A percentile compares a stretch with the other conserved stretches of the same genome.
Evolutionary conservation across 2,113 vertebrate species (phyloP).

Genomic region (Mesembrinibis cayennensis): DNA sequence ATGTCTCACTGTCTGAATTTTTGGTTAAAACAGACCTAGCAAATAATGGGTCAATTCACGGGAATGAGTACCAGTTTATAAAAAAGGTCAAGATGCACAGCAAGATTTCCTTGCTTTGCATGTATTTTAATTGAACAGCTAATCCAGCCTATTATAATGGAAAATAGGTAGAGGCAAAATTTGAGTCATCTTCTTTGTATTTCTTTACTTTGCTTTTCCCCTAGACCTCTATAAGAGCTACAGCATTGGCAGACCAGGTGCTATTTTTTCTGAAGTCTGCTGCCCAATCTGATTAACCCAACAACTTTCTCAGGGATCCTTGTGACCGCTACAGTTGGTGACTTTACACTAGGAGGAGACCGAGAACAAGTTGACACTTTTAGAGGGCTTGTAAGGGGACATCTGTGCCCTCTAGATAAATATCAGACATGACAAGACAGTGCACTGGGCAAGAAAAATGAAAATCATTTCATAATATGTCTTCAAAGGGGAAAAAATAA

Average conservation of each 20-base stretch:
- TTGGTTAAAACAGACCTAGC: background rate
- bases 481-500: background rate
- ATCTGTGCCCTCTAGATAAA: background rate
- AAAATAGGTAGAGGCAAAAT: background rate
- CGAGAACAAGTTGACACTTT: background rate
- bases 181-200: background rate
- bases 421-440: background rate
- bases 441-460: background rate
- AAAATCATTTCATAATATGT: background rate
- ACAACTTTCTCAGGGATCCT: background rate
- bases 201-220: background rate
- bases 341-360: background rate
- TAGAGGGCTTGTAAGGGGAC: background rate
- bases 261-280: background rate
- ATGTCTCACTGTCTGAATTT: background rate
- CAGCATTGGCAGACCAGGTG: background rate
- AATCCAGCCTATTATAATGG: background rate
- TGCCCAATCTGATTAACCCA: background rate
- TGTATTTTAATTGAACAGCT: slow-evolving; percentile 17
- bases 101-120: background rate
- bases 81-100: slow-evolving; percentile 9
- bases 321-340: background rate
- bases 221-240: background rate
- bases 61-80: background rate
- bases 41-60: background rate